These are phyloP conservation scores for Hydrochoerus hydrochaeris DNA, from an alignment of 2,113 vertebrate species.

Conservation along the genomic window DNA sequence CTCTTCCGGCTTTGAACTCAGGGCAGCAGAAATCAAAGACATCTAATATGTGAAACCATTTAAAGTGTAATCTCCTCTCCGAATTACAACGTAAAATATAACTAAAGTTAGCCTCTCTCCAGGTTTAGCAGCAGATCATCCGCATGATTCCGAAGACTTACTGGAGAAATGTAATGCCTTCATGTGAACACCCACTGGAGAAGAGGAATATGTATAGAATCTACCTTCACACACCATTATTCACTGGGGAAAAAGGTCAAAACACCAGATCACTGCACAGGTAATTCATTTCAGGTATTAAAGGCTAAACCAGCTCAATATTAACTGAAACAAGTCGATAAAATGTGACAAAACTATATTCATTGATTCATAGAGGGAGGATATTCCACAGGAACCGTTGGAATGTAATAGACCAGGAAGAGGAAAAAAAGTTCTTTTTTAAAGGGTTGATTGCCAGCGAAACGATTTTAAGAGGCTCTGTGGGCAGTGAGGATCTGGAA, in stretches of 20 bases:
- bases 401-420: neutral
- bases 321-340: neutral
- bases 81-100: constrained; percentile 16
- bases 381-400: neutral
- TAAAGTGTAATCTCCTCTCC: neutral
- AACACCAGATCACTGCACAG: neutral
- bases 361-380: neutral
- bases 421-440: neutral
- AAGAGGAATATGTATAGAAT: neutral
- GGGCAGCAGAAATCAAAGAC: neutral
- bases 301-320: neutral
- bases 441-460: neutral
- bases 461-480: neutral
- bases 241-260: neutral
- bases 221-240: neutral
- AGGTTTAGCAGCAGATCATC: neutral
- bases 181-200: neutral
- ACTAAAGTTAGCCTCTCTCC: neutral
- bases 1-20: neutral
- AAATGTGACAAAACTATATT: neutral
- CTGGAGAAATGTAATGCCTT: neutral
- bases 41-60: neutral
- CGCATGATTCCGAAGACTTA: neutral
- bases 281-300: neutral
- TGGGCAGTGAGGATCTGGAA: neutral